phyloP scores from a whole-genome alignment of 2,888 invertebrate species.

The Drosophila anceps region DNA sequence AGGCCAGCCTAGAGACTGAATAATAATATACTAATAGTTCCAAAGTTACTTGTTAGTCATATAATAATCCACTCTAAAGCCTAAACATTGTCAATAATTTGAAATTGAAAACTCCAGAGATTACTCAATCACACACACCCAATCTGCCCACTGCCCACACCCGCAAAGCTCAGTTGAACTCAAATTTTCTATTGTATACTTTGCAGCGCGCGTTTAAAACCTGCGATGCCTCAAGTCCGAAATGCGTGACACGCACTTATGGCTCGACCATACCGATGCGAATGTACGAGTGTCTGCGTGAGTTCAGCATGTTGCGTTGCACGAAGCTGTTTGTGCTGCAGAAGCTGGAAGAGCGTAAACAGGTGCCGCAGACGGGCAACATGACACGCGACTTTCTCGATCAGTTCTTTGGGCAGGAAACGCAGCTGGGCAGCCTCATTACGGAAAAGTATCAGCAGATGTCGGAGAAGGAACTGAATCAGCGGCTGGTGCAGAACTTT shows the following conservation, averaged over 20 bases:
- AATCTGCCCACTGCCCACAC: not conserved
- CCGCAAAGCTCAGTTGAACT: not conserved
- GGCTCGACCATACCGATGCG: conserved; percentile 84
- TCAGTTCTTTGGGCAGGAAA: conserved; percentile 82
- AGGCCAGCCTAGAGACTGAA: too few species aligned
- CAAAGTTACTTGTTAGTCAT: too few species aligned
- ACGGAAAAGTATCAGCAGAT: conserved; percentile 86
- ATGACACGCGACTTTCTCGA: conserved; percentile 83
- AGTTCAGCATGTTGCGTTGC: conserved; percentile 86
- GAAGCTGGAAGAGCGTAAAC: conserved; percentile 85
- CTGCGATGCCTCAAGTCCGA: conserved; percentile 51
- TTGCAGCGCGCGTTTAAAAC: conserved; percentile 51
- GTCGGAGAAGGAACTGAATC: conserved; percentile 86
- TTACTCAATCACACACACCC: not conserved
- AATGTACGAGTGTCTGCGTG: conserved; percentile 84
- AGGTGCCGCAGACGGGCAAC: conserved; percentile 74
- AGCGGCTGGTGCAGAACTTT: conserved; percentile 86
- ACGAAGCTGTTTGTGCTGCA: conserved; percentile 87
- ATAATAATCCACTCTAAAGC: too few species aligned
- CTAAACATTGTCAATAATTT: not conserved
- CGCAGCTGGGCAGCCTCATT: conserved; percentile 76
- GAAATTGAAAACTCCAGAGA: not conserved
- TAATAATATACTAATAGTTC: too few species aligned
- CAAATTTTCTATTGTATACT: conserved; percentile 47
- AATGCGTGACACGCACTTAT: conserved; percentile 80